These are phyloP conservation scores for Leptopilina drosophilae DNA, from an alignment of 2,888 invertebrate species.

Conservation along the genomic window DNA sequence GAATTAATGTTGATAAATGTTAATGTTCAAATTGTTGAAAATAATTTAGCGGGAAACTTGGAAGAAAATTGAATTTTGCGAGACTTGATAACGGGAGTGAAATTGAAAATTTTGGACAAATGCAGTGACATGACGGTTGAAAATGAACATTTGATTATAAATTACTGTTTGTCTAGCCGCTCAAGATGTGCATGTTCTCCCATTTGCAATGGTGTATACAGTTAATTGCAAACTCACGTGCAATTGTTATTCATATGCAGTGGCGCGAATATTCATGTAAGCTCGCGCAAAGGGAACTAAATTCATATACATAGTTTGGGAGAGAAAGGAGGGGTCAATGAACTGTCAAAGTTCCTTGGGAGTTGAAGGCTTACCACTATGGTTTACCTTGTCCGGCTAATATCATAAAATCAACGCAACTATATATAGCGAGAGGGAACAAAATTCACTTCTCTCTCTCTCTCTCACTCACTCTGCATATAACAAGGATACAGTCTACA, in stretches of 20 bases:
- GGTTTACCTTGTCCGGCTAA: constrained; percentile 47
- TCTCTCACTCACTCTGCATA: not conserved
- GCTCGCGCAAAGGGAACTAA: constrained; percentile 17
- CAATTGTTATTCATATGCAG: constrained; percentile 31
- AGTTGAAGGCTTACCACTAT: constrained; percentile 45
- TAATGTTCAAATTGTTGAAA: no score
- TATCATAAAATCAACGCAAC: constrained; percentile 50
- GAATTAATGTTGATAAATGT: no score
- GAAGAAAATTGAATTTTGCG: no score
- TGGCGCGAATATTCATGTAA: constrained; percentile 2
- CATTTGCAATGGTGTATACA: not conserved
- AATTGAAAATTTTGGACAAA: not conserved
- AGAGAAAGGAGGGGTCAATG: constrained; percentile 45
- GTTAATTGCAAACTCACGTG: constrained; percentile 33
- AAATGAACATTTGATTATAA: constrained; percentile 6
- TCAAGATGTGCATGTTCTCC: constrained; percentile 6
- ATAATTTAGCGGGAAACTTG: no score
- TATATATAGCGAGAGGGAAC: constrained; percentile 17
- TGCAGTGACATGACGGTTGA: not conserved
- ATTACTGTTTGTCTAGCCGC: not conserved
- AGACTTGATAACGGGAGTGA: no score
- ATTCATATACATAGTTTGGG: constrained; percentile 7
- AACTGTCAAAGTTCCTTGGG: constrained; percentile 53
- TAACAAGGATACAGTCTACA: not conserved
- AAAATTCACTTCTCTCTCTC: constrained; percentile 21